A percentile compares a stretch with the other conserved stretches of the same genome.
Conservation (phyloP, 2,888 invertebrate species). For the Hypomecis atomaria region DNA sequence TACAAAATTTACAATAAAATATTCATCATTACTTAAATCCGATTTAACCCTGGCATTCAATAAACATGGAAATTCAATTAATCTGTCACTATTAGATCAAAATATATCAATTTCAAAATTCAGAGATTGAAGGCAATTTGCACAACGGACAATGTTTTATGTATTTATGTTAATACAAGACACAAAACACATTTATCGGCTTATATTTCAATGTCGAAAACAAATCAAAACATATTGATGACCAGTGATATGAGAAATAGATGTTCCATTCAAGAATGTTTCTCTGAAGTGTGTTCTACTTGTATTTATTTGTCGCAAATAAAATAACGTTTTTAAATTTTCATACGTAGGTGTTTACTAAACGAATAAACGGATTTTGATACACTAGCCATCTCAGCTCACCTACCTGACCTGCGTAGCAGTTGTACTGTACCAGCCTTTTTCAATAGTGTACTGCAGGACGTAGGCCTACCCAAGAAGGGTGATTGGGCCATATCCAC, state of each 20-base stretch:
- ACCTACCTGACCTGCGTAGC: no score
- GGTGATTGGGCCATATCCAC: no score
- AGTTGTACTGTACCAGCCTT: no score
- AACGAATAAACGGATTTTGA: no score
- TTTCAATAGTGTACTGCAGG: no score
- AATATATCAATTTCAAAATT: slow-evolving; percentile 16
- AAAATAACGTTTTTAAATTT: no score
- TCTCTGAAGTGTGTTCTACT: no score
- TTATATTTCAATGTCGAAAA: not conserved
- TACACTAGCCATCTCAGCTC: no score
- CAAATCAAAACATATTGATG: slow-evolving; percentile 17
- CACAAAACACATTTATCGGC: slow-evolving; percentile 38
- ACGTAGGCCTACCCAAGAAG: no score
- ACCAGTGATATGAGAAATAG: not conserved
- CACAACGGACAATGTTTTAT: slow-evolving; percentile 29
- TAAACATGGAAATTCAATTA: slow-evolving; percentile 22
- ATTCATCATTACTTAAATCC: not conserved
- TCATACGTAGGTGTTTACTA: no score
- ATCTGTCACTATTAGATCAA: slow-evolving; percentile 18
- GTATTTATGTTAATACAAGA: slow-evolving; percentile 31
- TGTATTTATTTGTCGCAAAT: no score
- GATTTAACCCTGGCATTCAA: not conserved
- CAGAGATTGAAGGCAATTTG: slow-evolving; percentile 20
- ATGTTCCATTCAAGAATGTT: not conserved
- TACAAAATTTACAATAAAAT: not conserved